Percentiles rank a stretch among this genome's conserved stretches.
phyloP scores from a whole-genome alignment of 2,888 invertebrate genomes.

The Epirrita christyi region DNA sequence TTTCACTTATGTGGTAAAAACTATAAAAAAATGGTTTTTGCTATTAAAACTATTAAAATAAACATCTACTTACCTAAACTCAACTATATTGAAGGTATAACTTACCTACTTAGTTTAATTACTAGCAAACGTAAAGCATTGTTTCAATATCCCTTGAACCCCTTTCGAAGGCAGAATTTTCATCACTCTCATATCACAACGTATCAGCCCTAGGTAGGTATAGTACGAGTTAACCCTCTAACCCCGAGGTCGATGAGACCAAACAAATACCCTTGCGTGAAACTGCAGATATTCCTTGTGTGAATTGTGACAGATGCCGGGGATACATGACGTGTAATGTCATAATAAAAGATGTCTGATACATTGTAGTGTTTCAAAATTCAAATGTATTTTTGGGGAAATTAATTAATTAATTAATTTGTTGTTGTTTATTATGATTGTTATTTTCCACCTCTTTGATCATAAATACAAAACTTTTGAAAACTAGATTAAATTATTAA shows the following conservation, averaged over 20 bases:
- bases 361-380: background rate
- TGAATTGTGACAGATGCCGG: conserved; percentile 44
- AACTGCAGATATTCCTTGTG: conserved; percentile 31
- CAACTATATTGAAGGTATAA: too few species aligned
- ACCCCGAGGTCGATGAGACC: conserved; percentile 41
- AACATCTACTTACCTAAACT: too few species aligned
- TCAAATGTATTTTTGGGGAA: too few species aligned
- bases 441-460: too few species aligned
- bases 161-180: background rate
- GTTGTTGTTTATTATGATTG: too few species aligned
- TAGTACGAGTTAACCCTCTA: conserved; percentile 30
- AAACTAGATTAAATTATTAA: too few species aligned
- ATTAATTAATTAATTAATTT: too few species aligned
- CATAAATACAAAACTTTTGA: too few species aligned
- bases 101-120: background rate
- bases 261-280: conserved; percentile 55
- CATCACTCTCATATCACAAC: background rate
- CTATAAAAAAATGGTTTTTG: too few species aligned
- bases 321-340: background rate
- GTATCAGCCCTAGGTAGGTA: background rate
- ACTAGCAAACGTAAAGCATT: background rate
- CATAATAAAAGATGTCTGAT: background rate
- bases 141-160: background rate
- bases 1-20: background rate
- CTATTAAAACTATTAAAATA: too few species aligned